Base-by-base conservation (phyloP, 2,797 vertebrate species). In the Poeciliopsis presidionis region DNA sequence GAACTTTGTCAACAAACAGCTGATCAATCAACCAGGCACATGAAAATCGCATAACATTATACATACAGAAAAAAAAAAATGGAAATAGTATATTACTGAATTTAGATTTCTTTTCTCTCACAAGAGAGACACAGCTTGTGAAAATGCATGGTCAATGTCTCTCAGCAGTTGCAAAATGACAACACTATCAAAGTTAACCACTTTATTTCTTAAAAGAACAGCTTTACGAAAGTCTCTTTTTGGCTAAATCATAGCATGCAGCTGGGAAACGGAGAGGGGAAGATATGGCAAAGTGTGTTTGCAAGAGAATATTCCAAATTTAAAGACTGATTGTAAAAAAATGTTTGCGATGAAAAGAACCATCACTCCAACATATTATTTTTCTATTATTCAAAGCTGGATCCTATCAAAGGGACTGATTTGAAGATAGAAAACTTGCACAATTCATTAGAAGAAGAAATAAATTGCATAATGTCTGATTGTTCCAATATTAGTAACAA, bases 301-400 rank as follows among this genome's bases (percentile, higher is more conserved):
- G 1, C 9, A 67, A 67, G 36, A 25, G 20, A 41, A 67, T 39
- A 39, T 8, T 39, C 36, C 18, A 67, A 41, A 67, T 41, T 12
- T 13, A 36, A 22, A 65, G 61, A 18, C 11, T 65, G 7, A 65
- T 20, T 51, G 18, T 20, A 49, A 51, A 20, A 61, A 4, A 72
- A 71, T 33, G 53, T n/a, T 25, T 71, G 4, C 28, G 7, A 25
- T 33, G 47, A 14, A 25, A 74, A 79, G 41, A 83, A 73, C 45
- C 30, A 33, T 55, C 7, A n/a, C 13, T 45, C 20, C 51, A 28
- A 74, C 8, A 25, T 70, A 70, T 79, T 25, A 25, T 25, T 11
- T 16, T 47, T 30, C 14, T 51, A 57, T 51, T 69, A 39, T 36
- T 2, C 20, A 36, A 59, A 39, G 6, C 53, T 74, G 80, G n/a